Base-by-base conservation (phyloP, 1,140 invertebrate genomes). In the Acromyrmex echinatior region DNA sequence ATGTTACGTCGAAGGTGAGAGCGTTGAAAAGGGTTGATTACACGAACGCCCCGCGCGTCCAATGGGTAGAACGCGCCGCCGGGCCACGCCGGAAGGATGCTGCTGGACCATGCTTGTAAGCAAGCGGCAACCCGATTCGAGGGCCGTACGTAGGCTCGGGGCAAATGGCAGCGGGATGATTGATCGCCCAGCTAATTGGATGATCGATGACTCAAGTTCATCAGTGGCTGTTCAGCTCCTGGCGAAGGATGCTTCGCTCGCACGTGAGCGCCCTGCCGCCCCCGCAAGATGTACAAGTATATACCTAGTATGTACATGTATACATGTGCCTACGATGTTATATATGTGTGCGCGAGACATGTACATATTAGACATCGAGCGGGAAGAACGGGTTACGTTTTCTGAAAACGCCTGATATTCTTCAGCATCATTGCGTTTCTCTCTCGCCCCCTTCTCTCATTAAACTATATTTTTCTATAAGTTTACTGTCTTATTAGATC, bases 1-100 rank as follows among this genome's bases (percentile, higher is more conserved):
- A 62, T 86, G 89, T 91, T 91, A 82, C 78, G 90, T 88, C 92
- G 92, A 94, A 95, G 94, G 95, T 95, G 94, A 93, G 92, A 93
- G 92, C 93, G 94, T 93, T 95, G 95, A 95, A 95, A 95, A 95
- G 95, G 95, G 95, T 95, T 95, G 95, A 95, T 95, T 95, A 95
- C 80, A 84, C 94, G 94, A 94, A 94, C 66, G 21, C 93, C 94
- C 94, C 92, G 91, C 90, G 93, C 93, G 93, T 90, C 87, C 93
- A 94, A 93, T 93, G 94, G 94, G 93, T 94, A 91, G 92, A 93
- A 91, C 91, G 87, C 90, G 92, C 91, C 92, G 92, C 68, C 35
- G 68, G 80, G 90, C 86, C 81, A 80, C 87, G 91, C 60, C 92
- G 88, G 93, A 93, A 94, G 93, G 93, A 94, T 93, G 88, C 92